Evolutionary conservation across 2,888 invertebrate genomes (phyloP).

Genomic region (Anarsia innoxiella): DNA sequence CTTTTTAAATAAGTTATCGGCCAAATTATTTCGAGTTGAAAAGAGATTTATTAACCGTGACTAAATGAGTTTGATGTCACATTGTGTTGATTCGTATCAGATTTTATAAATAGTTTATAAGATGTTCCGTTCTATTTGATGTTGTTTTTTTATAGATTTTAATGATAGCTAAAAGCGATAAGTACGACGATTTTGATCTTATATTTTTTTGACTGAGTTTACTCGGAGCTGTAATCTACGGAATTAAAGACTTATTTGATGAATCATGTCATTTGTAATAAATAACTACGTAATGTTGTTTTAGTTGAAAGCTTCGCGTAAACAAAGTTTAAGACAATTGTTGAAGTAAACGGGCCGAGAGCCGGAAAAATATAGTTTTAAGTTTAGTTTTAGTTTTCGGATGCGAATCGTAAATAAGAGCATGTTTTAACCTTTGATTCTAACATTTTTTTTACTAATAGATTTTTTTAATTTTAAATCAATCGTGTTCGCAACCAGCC

Average conservation of each 20-base stretch:
- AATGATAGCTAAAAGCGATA: conserved; percentile 44
- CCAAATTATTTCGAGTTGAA: no score
- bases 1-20: no score
- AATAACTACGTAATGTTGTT: not conserved
- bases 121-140: no score
- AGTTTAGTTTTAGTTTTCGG: conserved; percentile 30
- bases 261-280: no score
- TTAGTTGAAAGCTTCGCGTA: not conserved
- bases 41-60: no score
- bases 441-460: conserved; percentile 36
- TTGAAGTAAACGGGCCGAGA: conserved; percentile 62
- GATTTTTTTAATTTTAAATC: conserved; percentile 24
- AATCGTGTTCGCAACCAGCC: conserved; percentile 27
- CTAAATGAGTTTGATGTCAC: conserved; percentile 26
- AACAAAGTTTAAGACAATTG: conserved; percentile 42
- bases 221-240: no score
- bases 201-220: conserved; percentile 15
- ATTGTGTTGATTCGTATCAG: conserved; percentile 41
- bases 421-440: conserved; percentile 57
- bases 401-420: conserved; percentile 31
- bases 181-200: conserved; percentile 62
- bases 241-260: no score
- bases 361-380: conserved; percentile 33
- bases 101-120: conserved; percentile 40
- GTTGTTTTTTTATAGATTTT: conserved; percentile 34